Base-by-base conservation (phyloP, 2,113 vertebrate genomes). In the Dolichallabes microphthalmus region DNA sequence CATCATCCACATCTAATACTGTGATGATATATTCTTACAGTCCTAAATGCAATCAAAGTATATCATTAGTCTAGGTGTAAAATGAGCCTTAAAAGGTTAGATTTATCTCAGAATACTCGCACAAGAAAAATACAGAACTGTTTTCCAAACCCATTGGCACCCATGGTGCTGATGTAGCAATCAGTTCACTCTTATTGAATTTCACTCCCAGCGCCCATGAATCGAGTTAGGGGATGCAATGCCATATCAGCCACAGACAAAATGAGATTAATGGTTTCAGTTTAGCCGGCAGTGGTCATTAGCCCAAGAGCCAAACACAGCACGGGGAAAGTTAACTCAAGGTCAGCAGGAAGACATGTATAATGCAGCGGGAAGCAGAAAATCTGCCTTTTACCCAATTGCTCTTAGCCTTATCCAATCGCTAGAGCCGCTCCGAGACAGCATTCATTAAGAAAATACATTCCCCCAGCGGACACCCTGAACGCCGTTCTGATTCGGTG, bases 191-290 rank as follows among this genome's bases (percentile, higher is more conserved):
- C 22, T 10, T 15, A 80, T 80, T 52, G 64, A 57, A 80, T 73
- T 85, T 81, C 57, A 35, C 63, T 86, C 27, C 55, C 35, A 20
- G 66, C 4, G 12, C 19, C 8, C 39, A n/a, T 50, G 45, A 61
- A 61, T n/a, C 13, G 25, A 27, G 22, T 20, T n/a, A 45, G 20
- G 20, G 20, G 22, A 11, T 13, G 53, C 32, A 32, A 14, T 50
- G 64, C 19, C 66, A 60, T 4, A 11, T 63, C 63, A 39, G 35
- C 53, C 22, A 15, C 11, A 0, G 74, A 84, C 87, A 91, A 91
- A 93, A 91, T 86, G 88, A 93, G 91, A 94, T 87, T 82, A 91
- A 94, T 94, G 90, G 57, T 88, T 78, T 71, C 61, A 73, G 74
- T 90, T 86, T 86, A 64, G 83, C 22, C 64, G 22, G 17, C 77